Conservation (phyloP, 1,140 invertebrate species). For the Hyles vespertilio region DNA sequence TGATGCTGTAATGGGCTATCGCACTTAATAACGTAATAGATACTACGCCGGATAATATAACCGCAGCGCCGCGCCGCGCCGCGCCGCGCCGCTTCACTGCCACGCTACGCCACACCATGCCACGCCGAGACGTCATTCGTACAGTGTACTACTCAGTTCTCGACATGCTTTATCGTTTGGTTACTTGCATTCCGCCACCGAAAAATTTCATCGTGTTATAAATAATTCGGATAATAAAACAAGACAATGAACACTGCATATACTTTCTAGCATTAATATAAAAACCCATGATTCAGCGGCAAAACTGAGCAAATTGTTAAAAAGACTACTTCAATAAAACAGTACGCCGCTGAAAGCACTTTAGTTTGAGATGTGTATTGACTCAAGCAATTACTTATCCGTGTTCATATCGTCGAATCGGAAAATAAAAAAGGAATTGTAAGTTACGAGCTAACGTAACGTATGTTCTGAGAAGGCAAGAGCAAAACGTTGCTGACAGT, state of each 20-base stretch:
- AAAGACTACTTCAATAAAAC: conserved; percentile 3
- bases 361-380: conserved; percentile 21
- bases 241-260: too few species aligned
- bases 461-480: conserved; percentile 30
- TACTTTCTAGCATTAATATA: too few species aligned
- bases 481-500: conserved; percentile 46
- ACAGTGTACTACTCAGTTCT: too few species aligned
- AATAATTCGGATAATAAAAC: too few species aligned
- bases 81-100: too few species aligned
- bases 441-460: conserved; percentile 32
- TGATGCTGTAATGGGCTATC: conserved; percentile 41
- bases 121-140: too few species aligned
- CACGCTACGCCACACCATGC: too few species aligned
- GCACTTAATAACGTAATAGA: conserved; percentile 57
- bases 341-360: conserved; percentile 3
- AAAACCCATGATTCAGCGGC: too few species aligned
- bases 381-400: conserved; percentile 36
- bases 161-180: too few species aligned
- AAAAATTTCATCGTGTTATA: too few species aligned
- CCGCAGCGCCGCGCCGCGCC: conserved; percentile 21
- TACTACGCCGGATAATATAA: conserved; percentile 23
- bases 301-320: not conserved
- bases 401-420: conserved; percentile 34
- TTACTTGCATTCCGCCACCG: too few species aligned
- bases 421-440: conserved; percentile 37